Evolutionary conservation across 64 coral and sea anemone genomes (phyloP).

Genomic region (Astreopora myriophthalma): DNA sequence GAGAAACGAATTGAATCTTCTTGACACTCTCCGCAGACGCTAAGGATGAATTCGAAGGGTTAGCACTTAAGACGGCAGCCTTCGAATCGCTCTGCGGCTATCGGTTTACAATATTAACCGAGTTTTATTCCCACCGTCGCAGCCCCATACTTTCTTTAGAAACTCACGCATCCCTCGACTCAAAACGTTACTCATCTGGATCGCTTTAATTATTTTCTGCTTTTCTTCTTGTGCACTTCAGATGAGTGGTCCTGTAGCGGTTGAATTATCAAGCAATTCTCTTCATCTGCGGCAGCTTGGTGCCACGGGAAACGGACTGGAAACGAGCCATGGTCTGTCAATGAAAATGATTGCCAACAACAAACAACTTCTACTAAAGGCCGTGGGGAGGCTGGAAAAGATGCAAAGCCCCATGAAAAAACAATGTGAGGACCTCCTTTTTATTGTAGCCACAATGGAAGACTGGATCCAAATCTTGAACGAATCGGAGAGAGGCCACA

Average conservation of each 20-base stretch:
- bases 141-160: no score
- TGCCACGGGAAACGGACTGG: constrained; percentile 69
- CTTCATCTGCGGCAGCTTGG: constrained; percentile 34
- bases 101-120: no score
- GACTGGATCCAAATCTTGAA: constrained; percentile 82
- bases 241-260: constrained; percentile 29
- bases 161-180: no score
- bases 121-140: no score
- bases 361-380: constrained; percentile 71
- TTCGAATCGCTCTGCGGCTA: no score
- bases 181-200: no score
- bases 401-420: constrained; percentile 64
- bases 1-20: no score
- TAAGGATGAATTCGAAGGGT: no score
- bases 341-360: constrained; percentile 84
- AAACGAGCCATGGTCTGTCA: constrained; percentile 78
- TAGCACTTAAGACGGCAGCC: no score
- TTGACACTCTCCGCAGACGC: no score
- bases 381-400: constrained; percentile 75
- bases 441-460: constrained; percentile 67
- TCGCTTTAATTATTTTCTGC: no score
- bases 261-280: constrained; percentile 65
- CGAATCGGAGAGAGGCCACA: constrained; percentile 76
- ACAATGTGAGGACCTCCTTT: constrained; percentile 76
- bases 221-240: neutral